Evolutionary conservation across 2,797 vertebrate genomes (phyloP), one percentile per base, ranked within the genome.

Genomic region (Hydrolagus colliei): DNA sequence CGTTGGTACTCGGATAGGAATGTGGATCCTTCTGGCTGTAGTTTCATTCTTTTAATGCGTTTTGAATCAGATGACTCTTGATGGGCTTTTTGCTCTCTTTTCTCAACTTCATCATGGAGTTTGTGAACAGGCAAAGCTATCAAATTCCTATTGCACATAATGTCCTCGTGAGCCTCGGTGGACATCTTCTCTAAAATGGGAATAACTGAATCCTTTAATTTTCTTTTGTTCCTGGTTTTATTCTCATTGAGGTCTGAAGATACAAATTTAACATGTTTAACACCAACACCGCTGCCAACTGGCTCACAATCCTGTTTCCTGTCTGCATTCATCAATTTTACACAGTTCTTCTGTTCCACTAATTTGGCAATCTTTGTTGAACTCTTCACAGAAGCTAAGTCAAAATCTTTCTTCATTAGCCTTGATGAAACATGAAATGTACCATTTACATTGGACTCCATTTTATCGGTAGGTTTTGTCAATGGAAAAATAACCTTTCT

Each of bases 201-300:
- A 67, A 67, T 35, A 82, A 41, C 18, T 1, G 79, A 82, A 68
- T 35, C 13, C 63, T 82, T 82, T 41, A 20, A 67, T 41, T 80
- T 80, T 27, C 68, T 68, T 10, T 67, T 27, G 0, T 82, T 82
- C 11, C 79, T 20, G 9, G 79, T 82, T 68, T 35, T 82, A n/a
- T 52, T 52, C 41, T 68, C 32, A 35, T 68, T 41, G 20, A 16
- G 4, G 32, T 11, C 18, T 20, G 65, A 82, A 67, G 79, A 82
- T 68, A 82, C 65, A 82, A 65, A 80, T 67, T 80, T 80, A 80
- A 80, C 62, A 18, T 82, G 27, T 82, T 82, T 65, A 67, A 61
- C 63, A 82, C 27, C 79, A 71, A 82, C 62, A 82, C 18, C 20
- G 14, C 20, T 14, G 35, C 35, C 12, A 9, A 41, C 63, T 20